Conservation (phyloP, 64 coral and sea anemone species). For the Actinia equina region DNA sequence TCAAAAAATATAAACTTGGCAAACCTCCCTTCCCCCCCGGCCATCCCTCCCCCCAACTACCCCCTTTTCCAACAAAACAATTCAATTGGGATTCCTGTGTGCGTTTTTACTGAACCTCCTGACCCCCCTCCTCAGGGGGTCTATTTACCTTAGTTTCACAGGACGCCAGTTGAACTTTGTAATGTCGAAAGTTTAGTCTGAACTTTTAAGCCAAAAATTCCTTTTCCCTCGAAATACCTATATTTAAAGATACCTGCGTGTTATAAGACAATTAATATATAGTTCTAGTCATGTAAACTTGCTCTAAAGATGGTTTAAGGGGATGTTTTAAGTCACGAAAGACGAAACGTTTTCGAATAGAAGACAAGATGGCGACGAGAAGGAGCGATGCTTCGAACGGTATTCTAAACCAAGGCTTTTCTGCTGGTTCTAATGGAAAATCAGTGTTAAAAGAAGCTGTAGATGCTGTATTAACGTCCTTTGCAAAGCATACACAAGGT, state of each 20-base stretch:
- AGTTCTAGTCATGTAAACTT: background rate
- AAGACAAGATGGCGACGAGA: conserved; percentile 18
- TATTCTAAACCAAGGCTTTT: background rate
- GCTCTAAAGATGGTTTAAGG: background rate
- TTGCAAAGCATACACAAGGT: conserved; percentile 90
- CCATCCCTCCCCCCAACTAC: too few species aligned
- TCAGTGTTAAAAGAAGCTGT: conserved; percentile 95
- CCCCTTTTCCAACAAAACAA: background rate
- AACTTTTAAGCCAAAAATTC: background rate
- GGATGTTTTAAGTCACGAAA: background rate
- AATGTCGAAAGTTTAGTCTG: background rate
- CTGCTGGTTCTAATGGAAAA: conserved; percentile 61
- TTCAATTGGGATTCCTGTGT: conserved; percentile 15
- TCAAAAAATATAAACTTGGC: too few species aligned
- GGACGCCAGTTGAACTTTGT: conserved; percentile 9
- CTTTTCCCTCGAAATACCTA: background rate
- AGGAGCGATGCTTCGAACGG: background rate
- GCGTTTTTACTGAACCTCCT: too few species aligned
- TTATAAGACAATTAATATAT: background rate
- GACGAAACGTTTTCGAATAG: background rate
- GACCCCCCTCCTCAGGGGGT: background rate
- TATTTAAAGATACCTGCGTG: background rate
- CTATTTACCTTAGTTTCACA: conserved; percentile 16
- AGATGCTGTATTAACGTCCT: conserved; percentile 89
- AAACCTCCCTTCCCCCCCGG: too few species aligned